These are phyloP conservation scores for Molorchus minor DNA, from an alignment of 2,888 invertebrate genomes.

Conservation along the genomic window DNA sequence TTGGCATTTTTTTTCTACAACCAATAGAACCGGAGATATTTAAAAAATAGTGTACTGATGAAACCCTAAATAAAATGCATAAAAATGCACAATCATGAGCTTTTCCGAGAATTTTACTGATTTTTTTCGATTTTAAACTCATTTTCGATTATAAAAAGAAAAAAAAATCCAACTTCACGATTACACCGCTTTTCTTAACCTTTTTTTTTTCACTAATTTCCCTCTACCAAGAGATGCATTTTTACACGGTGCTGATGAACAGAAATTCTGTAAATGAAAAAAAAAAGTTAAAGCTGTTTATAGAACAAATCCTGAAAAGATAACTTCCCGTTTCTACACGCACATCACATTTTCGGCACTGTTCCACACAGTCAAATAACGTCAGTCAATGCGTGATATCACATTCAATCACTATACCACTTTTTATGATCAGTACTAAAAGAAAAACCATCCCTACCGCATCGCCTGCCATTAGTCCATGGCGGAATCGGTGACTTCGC, in stretches of 20 bases:
- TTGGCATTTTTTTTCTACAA: no score
- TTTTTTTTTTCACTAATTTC: no score
- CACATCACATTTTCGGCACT: slow-evolving; percentile 6
- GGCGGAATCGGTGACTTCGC: slow-evolving; percentile 57
- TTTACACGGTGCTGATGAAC: slow-evolving; percentile 7
- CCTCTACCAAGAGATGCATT: no score
- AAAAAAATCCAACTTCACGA: slow-evolving; percentile 10
- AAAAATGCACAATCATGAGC: no score
- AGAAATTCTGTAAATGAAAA: slow-evolving; percentile 8
- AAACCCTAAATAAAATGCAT: no score
- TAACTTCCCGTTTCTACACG: no score
- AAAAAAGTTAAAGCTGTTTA: slow-evolving; percentile 12
- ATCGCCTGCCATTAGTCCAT: slow-evolving; percentile 37
- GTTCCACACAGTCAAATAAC: slow-evolving; percentile 32
- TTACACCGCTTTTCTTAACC: no score
- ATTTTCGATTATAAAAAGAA: background rate
- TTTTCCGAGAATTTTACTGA: no score
- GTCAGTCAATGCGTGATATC: slow-evolving; percentile 45
- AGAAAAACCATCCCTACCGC: slow-evolving; percentile 29
- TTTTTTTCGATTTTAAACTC: no score
- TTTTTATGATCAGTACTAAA: slow-evolving; percentile 47
- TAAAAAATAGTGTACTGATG: no score
- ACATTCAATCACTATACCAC: slow-evolving; percentile 48
- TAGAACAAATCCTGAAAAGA: slow-evolving; percentile 5
- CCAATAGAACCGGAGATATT: no score